Conservation (phyloP, 2,113 vertebrate genomes). For the Brachyhypopomus occidentalis region DNA sequence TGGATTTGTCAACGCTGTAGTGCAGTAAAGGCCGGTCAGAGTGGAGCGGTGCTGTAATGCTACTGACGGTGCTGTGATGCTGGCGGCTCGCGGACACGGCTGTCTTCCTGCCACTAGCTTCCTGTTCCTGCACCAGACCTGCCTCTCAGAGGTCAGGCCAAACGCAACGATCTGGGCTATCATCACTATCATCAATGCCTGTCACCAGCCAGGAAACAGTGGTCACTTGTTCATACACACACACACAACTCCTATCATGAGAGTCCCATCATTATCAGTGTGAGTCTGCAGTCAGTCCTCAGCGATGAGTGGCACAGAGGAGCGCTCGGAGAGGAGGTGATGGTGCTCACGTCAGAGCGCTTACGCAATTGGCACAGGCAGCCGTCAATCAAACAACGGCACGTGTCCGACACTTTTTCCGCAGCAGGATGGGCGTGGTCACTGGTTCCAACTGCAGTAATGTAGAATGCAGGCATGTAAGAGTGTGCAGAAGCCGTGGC, state of each 20-base stretch:
- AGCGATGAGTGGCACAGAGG: not conserved
- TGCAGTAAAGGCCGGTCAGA: not conserved
- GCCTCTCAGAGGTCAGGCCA: constrained; percentile 10
- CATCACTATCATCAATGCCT: constrained; percentile 28
- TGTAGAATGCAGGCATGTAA: not conserved
- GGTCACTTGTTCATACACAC: constrained; percentile 25
- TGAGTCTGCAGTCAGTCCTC: constrained; percentile 21
- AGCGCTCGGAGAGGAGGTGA: constrained; percentile 8
- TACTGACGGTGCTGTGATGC: not conserved
- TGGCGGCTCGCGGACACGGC: not conserved
- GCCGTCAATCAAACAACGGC: constrained; percentile 25
- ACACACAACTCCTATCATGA: not conserved
- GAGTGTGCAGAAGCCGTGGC: not conserved
- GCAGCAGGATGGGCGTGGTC: not conserved
- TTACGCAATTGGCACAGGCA: constrained; percentile 21
- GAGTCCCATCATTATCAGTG: not conserved
- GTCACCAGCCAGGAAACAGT: constrained; percentile 4
- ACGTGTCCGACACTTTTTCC: too few species aligned
- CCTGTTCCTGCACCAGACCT: constrained; percentile 37
- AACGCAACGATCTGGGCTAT: not conserved
- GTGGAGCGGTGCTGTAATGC: not conserved
- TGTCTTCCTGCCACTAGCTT: constrained; percentile 55
- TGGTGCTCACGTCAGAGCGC: not conserved
- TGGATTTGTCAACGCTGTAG: constrained; percentile 24
- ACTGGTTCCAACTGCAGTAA: not conserved